Evolutionary conservation across 2,113 vertebrate species (phyloP), one percentile per base, ranked within the genome.

Genomic region (Cyrtonyx montezumae): DNA sequence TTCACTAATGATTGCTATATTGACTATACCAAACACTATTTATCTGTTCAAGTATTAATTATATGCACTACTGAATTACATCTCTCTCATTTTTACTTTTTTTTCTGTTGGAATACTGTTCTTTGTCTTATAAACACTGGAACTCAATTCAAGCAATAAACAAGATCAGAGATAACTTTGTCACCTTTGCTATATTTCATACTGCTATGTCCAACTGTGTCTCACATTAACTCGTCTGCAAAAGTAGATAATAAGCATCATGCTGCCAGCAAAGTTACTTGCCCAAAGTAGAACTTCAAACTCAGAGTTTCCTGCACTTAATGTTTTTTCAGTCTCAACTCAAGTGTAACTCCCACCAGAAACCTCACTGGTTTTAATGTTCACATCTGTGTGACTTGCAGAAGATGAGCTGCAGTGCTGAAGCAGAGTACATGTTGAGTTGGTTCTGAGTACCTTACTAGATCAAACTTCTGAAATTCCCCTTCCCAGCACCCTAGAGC

Each of bases 31-130:
- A 76, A 91, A 91, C 86, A 96, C 78, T 71, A 96, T 95, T 94
- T 93, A 84, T 97, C 95, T 96, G 96, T 95, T 87, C 90, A 76
- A 94, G 89, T 88, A 87, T 95, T 96, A 95, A 91, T 96, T 94
- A 94, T 84, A 74, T 32, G 59, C 34, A 84, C 84, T 84, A 84
- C 84, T 93, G 88, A 93, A 93, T 87, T 91, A 81, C 88, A 61
- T 11, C 0, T 62, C 8, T 46, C 25, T 40, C 37, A 8, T 23
- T 62, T n/a, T 37, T 13, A 37, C n/a, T 70, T 69, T 28, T 36
- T 5, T 51, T 68, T 10, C 59, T 88, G 55, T 82, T 92, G 63
- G 79, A 94, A 89, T 91, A 83, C 68, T 91, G 49, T 87, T 82
- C 46, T 89, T 84, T 91, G 55, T 87, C 51, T 80, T 83, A 92